A percentile compares a stretch with the other conserved stretches of the same genome.
These are phyloP conservation scores for Nycteola revayana DNA, from an alignment of 2,888 invertebrate genomes.

Conservation along the genomic window DNA sequence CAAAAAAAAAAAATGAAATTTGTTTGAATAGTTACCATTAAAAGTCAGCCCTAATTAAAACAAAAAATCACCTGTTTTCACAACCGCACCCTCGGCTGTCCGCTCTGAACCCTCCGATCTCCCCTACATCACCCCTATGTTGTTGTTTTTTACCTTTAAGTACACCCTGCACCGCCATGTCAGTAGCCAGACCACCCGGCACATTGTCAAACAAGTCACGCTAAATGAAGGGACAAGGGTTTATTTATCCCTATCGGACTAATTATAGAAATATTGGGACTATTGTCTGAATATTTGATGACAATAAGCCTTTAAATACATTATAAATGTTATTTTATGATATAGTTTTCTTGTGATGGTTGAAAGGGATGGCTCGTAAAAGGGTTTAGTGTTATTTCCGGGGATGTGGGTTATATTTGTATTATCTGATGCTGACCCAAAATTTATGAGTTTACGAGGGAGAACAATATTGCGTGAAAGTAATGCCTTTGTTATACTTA, in stretches of 20 bases:
- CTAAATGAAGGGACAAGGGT: conserved; percentile 21
- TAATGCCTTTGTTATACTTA: too few species aligned
- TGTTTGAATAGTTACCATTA: too few species aligned
- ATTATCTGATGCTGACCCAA: conserved; percentile 3
- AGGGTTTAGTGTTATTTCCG: conserved; percentile 10
- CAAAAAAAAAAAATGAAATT: too few species aligned
- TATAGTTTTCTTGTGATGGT: too few species aligned
- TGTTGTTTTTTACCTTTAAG: conserved; percentile 21
- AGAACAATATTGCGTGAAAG: too few species aligned
- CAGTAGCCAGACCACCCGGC: conserved; percentile 21
- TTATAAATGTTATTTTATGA: too few species aligned
- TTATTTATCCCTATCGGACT: conserved; percentile 11
- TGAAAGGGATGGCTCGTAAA: conserved; percentile 7
- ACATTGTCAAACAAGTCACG: conserved; percentile 32
- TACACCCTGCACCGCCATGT: conserved; percentile 16
- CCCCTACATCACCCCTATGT: conserved; percentile 18
- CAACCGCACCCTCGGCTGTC: conserved; percentile 3
- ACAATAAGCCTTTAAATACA: too few species aligned
- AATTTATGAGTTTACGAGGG: conserved; percentile 3
- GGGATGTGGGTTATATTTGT: conserved; percentile 1
- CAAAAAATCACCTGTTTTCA: too few species aligned
- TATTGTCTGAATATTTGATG: conserved; percentile 31
- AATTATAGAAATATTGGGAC: conserved; percentile 24
- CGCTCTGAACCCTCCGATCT: conserved; percentile 25
- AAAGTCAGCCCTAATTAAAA: too few species aligned